Conservation (phyloP, 2,888 invertebrate species). For the Morpho helenor region DNA sequence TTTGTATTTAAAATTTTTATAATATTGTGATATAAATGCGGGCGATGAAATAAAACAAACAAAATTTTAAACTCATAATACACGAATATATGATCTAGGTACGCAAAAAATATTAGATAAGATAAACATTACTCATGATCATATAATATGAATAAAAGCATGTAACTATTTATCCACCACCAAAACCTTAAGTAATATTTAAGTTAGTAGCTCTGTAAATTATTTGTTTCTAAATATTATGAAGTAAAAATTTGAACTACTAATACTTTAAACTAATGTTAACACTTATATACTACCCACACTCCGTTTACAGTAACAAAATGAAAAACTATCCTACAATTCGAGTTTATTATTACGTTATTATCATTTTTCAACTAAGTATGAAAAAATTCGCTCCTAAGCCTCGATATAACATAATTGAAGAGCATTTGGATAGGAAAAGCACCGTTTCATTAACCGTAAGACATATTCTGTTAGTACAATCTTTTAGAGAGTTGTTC, state of each 20-base stretch:
- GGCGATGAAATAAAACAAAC: slow-evolving; percentile 42
- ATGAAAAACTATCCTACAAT: slow-evolving; percentile 27
- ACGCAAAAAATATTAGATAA: slow-evolving; percentile 50
- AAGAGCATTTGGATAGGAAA: slow-evolving; percentile 24
- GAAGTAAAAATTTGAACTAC: slow-evolving; percentile 30
- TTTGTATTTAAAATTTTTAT: neutral
- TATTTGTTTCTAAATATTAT: slow-evolving; percentile 20
- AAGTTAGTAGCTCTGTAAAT: slow-evolving; percentile 46
- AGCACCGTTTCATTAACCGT: slow-evolving; percentile 27
- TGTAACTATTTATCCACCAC: slow-evolving; percentile 63
- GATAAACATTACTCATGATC: slow-evolving; percentile 61
- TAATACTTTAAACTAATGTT: slow-evolving; percentile 43
- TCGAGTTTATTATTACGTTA: slow-evolving; percentile 14
- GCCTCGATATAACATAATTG: slow-evolving; percentile 35
- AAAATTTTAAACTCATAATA: slow-evolving; percentile 50
- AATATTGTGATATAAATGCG: neutral
- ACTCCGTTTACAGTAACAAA: slow-evolving; percentile 37
- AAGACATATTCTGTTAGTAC: neutral
- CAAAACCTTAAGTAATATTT: slow-evolving; percentile 59
- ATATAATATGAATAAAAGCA: slow-evolving; percentile 62
- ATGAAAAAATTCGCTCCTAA: slow-evolving; percentile 23
- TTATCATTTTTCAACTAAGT: slow-evolving; percentile 7
- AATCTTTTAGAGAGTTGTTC: neutral
- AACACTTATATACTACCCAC: slow-evolving; percentile 57
- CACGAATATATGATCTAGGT: slow-evolving; percentile 45